Evolutionary conservation across 1,140 invertebrate species (phyloP).

Genomic region (Sinella curviseta): DNA sequence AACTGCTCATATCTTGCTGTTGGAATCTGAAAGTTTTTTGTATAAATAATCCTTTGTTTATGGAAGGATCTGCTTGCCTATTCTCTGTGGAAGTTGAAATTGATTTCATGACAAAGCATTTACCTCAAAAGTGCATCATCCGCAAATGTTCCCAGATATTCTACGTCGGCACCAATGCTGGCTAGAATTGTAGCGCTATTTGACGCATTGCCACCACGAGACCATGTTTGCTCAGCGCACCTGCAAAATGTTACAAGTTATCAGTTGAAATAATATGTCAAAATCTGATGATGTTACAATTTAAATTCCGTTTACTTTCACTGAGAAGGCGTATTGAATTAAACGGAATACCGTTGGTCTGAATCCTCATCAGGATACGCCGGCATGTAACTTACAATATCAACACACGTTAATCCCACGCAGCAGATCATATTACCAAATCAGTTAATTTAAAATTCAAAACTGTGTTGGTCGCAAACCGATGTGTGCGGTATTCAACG

Average conservation of each 20-base stretch:
- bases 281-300: neutral
- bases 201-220: constrained; percentile 70
- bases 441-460: neutral
- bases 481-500: too few species aligned
- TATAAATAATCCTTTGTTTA: neutral
- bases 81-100: neutral
- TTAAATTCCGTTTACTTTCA: neutral
- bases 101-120: neutral
- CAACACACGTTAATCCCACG: constrained; percentile 56
- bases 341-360: constrained; percentile 53
- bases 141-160: constrained; percentile 46
- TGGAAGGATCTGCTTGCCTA: too few species aligned
- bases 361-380: constrained; percentile 56
- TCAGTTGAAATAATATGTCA: neutral
- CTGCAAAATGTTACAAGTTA: constrained; percentile 51
- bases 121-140: constrained; percentile 40
- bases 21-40: constrained; percentile 34
- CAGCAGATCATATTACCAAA: constrained; percentile 40
- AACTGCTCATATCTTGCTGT: constrained; percentile 32
- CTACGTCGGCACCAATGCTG: constrained; percentile 16
- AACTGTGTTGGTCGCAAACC: neutral
- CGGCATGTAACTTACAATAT: constrained; percentile 54
- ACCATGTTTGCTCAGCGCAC: constrained; percentile 62
- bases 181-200: constrained; percentile 60
- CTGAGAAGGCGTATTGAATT: neutral